Base-by-base conservation (phyloP, 2,888 invertebrate species). In the Cryptophagus acutangulus region DNA sequence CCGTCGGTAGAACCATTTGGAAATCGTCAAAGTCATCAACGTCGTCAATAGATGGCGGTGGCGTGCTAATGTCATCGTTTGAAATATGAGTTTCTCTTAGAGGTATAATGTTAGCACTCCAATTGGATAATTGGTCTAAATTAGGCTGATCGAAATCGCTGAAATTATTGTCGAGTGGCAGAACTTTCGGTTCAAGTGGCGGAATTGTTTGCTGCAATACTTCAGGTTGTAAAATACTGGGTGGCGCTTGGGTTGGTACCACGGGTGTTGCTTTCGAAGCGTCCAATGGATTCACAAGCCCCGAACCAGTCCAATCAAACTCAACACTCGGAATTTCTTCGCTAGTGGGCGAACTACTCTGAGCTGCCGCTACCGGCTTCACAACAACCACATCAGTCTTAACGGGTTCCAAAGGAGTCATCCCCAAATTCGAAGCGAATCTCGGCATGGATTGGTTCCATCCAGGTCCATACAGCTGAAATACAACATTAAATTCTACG, bases 401-500 rank as follows among this genome's bases (percentile, higher is more conserved):
- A 42, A 84, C 75, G 2, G 89, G 88, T 63, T 87, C 84, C 15
- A 89, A 70, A 1, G 88, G 88, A 48, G 81, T 79, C 51, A 80
- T 76, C 51, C 86, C 83, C 46, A 92, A 74, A 65, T 87, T 88
- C n/a, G 87, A 83, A 26, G 91, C 91, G 74, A 86, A 92, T 67
- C 81, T 81, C 33, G 92, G 92, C 75, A 88, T 82, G 40, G 80
- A 76, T 59, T 75, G 76, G 66, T 84, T 86, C 86, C 88, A 87
- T 63, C 85, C 81, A 37, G 86, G 82, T 34, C 87, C 87, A 72
- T 83, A 86, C 47, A 89, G 71, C 88, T 89, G 63, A 49, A 73
- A 74, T 24, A 38, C 33, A 45, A 41, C 28, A 8, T 20, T 28
- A n/a, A n/a, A n/a, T 17, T 20, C 25, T 14, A 36, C 33, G 13